Evolutionary conservation across 2,113 vertebrate species (phyloP).

Genomic region (Pogona vitticeps): DNA sequence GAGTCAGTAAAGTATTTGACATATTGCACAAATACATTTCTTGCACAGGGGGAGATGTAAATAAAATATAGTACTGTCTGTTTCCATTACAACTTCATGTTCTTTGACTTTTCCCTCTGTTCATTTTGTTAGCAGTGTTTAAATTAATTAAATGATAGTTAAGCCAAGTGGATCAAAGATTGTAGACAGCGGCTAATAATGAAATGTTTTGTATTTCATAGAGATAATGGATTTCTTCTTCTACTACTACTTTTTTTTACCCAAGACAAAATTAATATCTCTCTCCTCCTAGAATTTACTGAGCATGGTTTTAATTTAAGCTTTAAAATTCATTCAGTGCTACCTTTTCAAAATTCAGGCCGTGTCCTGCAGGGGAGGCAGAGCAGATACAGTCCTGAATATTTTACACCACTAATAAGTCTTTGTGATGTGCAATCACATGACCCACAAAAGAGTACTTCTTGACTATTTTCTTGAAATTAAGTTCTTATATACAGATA

Average conservation of each 20-base stretch:
- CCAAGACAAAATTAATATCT: conserved; percentile 8
- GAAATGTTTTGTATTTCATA: conserved; percentile 20
- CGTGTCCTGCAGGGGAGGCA: neutral
- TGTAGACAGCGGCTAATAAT: neutral
- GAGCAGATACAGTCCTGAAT: neutral
- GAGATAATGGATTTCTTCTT: conserved; percentile 21
- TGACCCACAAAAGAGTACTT: neutral
- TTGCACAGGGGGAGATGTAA: neutral
- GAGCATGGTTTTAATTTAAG: conserved; percentile 12
- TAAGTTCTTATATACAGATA: neutral
- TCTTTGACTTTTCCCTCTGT: conserved; percentile 30
- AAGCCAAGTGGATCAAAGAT: conserved; percentile 20
- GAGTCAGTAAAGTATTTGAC: neutral
- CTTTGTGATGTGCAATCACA: neutral
- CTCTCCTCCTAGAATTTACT: neutral
- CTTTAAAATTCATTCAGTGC: neutral
- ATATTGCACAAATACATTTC: neutral
- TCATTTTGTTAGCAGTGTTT: conserved; percentile 34
- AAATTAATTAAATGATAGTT: conserved; percentile 38
- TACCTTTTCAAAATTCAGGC: neutral
- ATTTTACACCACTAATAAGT: conserved; percentile 17
- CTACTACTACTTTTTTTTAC: neutral
- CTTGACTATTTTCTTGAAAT: neutral
- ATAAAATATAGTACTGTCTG: conserved; percentile 2
- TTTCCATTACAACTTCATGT: conserved; percentile 22